Conservation (phyloP, 2,888 invertebrate species). For the Zygogramma bicolorata region DNA sequence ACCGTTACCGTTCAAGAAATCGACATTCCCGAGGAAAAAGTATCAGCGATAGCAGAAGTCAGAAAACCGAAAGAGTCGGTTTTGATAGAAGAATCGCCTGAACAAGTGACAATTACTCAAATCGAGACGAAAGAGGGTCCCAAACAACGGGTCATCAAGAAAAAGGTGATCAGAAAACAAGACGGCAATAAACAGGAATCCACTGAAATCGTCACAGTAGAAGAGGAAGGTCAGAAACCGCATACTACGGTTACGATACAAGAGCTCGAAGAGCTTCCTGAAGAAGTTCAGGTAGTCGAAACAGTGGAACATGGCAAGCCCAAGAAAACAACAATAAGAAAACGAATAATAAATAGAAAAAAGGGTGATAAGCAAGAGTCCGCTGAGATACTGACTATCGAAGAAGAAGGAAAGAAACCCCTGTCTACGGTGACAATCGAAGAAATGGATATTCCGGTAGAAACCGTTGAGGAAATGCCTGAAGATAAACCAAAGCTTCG, state of each 20-base stretch:
- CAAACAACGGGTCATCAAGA: constrained; percentile 50
- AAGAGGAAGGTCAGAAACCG: constrained; percentile 49
- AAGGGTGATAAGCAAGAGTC: constrained; percentile 59
- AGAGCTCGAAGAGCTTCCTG: constrained; percentile 55
- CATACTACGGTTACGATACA: constrained; percentile 58
- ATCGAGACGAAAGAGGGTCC: constrained; percentile 41
- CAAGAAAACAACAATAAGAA: constrained; percentile 44
- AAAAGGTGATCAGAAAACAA: constrained; percentile 47
- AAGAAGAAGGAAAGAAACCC: constrained; percentile 52
- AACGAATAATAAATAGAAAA: constrained; percentile 64
- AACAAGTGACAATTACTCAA: constrained; percentile 43
- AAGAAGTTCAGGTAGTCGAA: constrained; percentile 51
- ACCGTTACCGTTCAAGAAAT: constrained; percentile 52
- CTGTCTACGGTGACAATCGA: constrained; percentile 62
- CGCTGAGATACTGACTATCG: constrained; percentile 63
- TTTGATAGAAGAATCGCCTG: constrained; percentile 60
- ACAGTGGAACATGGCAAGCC: constrained; percentile 50
- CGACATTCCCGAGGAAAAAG: constrained; percentile 55
- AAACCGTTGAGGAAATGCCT: constrained; percentile 51
- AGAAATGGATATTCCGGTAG: constrained; percentile 56
- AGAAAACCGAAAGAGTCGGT: constrained; percentile 36
- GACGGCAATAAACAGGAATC: constrained; percentile 60
- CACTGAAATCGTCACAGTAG: constrained; percentile 56
- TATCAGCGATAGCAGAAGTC: constrained; percentile 46
- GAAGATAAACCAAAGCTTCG: constrained; percentile 57